Evolutionary conservation across 2,797 vertebrate species (phyloP).

Genomic region (Phalloptychus januarius): DNA sequence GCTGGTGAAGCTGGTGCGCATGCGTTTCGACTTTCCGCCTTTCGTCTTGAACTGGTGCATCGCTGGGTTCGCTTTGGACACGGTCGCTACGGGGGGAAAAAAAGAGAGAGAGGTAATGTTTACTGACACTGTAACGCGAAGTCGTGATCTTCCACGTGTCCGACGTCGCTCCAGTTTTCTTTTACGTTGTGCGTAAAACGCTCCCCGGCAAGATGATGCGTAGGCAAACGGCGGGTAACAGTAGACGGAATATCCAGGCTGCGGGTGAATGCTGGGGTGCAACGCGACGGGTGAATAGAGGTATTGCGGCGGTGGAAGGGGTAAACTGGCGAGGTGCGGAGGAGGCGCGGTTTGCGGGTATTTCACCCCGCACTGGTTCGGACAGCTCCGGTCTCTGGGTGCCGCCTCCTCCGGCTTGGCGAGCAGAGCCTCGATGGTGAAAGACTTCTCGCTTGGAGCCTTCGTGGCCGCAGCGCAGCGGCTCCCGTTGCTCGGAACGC

Average conservation of each 20-base stretch:
- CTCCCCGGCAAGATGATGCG: constrained; percentile 70
- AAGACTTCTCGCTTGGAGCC: constrained; percentile 76
- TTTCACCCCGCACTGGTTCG: constrained; percentile 43
- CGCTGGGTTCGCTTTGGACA: constrained; percentile 67
- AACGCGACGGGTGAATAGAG: constrained; percentile 63
- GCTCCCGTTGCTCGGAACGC: constrained; percentile 54
- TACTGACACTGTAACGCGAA: background rate
- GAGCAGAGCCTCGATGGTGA: constrained; percentile 88
- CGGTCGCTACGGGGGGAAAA: constrained; percentile 65
- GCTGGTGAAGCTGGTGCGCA: constrained; percentile 87
- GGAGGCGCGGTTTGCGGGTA: constrained; percentile 40
- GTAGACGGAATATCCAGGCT: constrained; percentile 77
- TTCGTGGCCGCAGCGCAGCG: constrained; percentile 55
- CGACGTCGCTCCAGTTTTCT: constrained; percentile 25
- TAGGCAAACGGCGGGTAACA: constrained; percentile 75
- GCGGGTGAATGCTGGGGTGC: constrained; percentile 60
- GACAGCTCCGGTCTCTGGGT: constrained; percentile 42
- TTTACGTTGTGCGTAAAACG: constrained; percentile 81
- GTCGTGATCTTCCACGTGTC: rapidly evolving
- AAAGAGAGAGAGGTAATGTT: background rate
- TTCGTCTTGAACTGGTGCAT: constrained; percentile 77
- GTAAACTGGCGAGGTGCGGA: constrained; percentile 55
- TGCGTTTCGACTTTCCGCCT: constrained; percentile 82
- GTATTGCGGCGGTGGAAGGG: constrained; percentile 54
- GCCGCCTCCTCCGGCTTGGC: constrained; percentile 72